These are phyloP conservation scores for Gambusia yucatana DNA, from an alignment of 2,797 vertebrate species.

Conservation along the genomic window DNA sequence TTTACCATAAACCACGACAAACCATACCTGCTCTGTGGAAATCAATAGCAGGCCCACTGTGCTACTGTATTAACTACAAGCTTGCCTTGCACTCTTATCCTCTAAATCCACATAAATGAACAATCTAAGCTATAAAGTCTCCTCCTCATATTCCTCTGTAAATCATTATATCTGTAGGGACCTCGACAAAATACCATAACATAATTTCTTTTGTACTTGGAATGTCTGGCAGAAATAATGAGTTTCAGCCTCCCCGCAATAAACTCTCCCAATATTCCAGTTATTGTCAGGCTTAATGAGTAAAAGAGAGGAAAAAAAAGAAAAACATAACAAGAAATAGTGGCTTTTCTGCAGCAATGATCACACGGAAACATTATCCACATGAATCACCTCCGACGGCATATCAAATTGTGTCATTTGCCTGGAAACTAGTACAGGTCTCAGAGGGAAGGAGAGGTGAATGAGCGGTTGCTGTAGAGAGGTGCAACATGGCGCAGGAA, in stretches of 20 bases:
- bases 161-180: conserved; percentile 79
- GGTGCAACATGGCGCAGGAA: conserved; percentile 74
- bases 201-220: conserved; percentile 82
- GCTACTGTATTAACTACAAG: conserved; percentile 77
- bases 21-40: conserved; percentile 60
- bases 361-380: conserved; percentile 85
- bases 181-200: conserved; percentile 79
- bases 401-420: conserved; percentile 87
- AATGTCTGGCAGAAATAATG: conserved; percentile 83
- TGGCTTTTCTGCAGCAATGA: conserved; percentile 76
- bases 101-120: conserved; percentile 79
- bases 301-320: conserved; percentile 61
- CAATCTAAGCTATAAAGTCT: conserved; percentile 68
- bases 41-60: conserved; percentile 72
- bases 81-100: conserved; percentile 64
- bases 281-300: conserved; percentile 82
- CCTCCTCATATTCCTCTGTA: conserved; percentile 73
- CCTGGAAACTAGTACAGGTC: conserved; percentile 86
- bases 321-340: conserved; percentile 70
- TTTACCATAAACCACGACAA: conserved; percentile 58
- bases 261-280: conserved; percentile 81
- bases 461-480: conserved; percentile 73
- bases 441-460: conserved; percentile 84
- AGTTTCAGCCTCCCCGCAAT: conserved; percentile 81
- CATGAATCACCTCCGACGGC: conserved; percentile 80